Evolutionary conservation across 2,888 invertebrate genomes (phyloP).

Genomic region (Apomyelois bistriatella): DNA sequence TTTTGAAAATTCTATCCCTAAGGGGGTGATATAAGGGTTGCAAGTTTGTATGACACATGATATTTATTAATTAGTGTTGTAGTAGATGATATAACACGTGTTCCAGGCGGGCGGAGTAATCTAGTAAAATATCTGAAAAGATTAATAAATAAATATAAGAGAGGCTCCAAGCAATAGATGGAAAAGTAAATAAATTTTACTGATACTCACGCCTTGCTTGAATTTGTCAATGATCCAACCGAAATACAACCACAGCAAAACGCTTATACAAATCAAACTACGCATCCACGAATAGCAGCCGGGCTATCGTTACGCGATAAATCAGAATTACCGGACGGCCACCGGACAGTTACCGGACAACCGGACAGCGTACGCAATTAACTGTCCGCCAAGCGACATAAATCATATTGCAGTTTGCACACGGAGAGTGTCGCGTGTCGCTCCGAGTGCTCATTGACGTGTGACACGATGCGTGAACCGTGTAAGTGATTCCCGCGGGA

Average conservation of each 20-base stretch:
- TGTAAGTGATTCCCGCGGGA: background rate
- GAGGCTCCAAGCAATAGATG: no score
- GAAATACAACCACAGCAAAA: background rate
- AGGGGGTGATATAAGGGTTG: no score
- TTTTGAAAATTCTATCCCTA: no score
- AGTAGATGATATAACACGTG: no score
- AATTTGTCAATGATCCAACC: no score
- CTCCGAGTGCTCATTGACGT: background rate
- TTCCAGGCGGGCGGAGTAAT: no score
- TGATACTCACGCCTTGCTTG: no score
- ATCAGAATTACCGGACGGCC: conserved; percentile 6
- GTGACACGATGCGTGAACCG: background rate
- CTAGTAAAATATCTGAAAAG: no score
- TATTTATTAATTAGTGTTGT: no score
- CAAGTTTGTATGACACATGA: no score
- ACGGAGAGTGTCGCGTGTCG: conserved; percentile 6
- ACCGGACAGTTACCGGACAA: background rate
- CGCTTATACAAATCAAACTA: background rate
- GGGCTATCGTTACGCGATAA: conserved; percentile 7
- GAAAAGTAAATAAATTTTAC: no score
- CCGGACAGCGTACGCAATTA: conserved; percentile 6
- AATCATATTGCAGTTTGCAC: conserved; percentile 16
- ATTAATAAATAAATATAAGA: no score
- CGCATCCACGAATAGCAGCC: background rate
- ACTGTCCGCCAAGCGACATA: conserved; percentile 10